These are phyloP conservation scores for Coelopa frigida DNA, from an alignment of 1,140 invertebrate genomes.

Conservation along the genomic window DNA sequence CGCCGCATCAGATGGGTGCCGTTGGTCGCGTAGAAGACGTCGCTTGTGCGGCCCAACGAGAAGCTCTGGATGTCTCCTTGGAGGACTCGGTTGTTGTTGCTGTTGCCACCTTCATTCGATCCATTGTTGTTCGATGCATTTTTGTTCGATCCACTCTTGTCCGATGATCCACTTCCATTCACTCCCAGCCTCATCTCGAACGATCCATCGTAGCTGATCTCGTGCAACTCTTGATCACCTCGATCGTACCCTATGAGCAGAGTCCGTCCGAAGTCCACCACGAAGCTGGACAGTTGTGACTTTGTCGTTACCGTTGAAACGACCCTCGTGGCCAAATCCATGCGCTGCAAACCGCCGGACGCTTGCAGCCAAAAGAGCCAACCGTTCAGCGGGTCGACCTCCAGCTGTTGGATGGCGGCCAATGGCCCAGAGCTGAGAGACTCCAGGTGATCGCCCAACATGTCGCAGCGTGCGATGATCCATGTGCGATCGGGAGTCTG, in stretches of 20 bases:
- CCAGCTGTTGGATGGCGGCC: constrained; percentile 59
- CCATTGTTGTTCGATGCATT: no score
- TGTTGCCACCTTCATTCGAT: no score
- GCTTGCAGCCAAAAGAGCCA: constrained; percentile 72
- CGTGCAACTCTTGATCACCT: constrained; percentile 70
- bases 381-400: constrained; percentile 89
- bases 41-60: constrained; percentile 47
- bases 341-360: constrained; percentile 59
- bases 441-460: constrained; percentile 1
- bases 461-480: constrained; percentile 11
- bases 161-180: no score
- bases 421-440: background rate
- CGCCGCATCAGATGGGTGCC: constrained; percentile 64
- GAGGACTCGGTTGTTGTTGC: background rate
- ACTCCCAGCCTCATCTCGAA: no score
- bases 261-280: constrained; percentile 64
- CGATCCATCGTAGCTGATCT: constrained; percentile 67
- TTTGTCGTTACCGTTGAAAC: constrained; percentile 57
- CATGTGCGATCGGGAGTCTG: constrained; percentile 10
- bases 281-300: constrained; percentile 62
- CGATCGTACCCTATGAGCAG: constrained; percentile 64
- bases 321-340: constrained; percentile 64
- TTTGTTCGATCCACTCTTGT: no score
- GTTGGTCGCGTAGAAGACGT: constrained; percentile 78
- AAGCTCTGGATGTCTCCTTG: constrained; percentile 18